phyloP scores from a whole-genome alignment of 2,797 vertebrate species.

The Catamblyrhynchus diadema region DNA sequence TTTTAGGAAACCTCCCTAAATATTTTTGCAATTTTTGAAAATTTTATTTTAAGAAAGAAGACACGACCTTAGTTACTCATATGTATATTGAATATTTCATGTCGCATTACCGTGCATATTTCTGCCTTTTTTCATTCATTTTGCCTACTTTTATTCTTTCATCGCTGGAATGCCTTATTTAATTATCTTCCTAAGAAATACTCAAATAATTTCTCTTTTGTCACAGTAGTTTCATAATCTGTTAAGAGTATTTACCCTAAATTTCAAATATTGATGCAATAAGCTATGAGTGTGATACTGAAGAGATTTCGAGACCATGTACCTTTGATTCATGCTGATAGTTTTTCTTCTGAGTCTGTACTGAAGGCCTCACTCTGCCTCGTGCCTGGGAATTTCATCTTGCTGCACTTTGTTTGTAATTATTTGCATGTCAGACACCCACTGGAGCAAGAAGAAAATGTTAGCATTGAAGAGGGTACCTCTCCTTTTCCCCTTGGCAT shows the following conservation, averaged over 20 bases:
- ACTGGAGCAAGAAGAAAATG: slow-evolving; percentile 4
- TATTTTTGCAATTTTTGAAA: neutral
- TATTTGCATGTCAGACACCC: slow-evolving; percentile 12
- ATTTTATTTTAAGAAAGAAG: neutral
- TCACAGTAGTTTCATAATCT: neutral
- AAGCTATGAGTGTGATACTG: neutral
- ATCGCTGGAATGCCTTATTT: neutral
- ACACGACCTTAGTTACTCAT: neutral
- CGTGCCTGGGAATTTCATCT: neutral
- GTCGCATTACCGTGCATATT: neutral
- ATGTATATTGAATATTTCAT: neutral
- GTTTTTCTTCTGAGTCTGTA: neutral
- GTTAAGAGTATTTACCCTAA: neutral
- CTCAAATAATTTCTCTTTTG: neutral
- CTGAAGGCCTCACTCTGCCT: neutral
- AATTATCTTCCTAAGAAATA: neutral
- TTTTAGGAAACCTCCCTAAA: neutral
- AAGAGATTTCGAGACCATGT: neutral
- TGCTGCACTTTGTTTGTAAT: neutral
- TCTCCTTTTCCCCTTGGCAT: slow-evolving; percentile 17
- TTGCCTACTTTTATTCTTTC: neutral
- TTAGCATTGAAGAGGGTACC: neutral
- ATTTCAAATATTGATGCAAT: neutral
- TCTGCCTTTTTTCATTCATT: neutral
- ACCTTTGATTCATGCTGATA: neutral